phyloP scores from a whole-genome alignment of 2,888 invertebrate genomes.

The Pyralis farinalis region DNA sequence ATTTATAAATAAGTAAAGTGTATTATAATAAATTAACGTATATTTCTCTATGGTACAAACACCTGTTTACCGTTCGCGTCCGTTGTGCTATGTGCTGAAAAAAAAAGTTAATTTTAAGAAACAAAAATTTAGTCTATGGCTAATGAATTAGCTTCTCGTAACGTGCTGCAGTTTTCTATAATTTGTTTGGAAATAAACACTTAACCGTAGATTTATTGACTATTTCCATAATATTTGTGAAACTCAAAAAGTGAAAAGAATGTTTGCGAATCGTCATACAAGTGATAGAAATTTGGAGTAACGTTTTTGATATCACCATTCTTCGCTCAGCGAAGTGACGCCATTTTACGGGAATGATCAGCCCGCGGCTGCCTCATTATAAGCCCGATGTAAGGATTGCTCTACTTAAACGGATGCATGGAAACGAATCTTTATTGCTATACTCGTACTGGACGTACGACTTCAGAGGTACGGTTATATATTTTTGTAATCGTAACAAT shows the following conservation, averaged over 20 bases:
- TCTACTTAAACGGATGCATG: conserved; percentile 72
- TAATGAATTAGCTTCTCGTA: conserved; percentile 74
- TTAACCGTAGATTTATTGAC: conserved; percentile 42
- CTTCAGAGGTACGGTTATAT: conserved; percentile 62
- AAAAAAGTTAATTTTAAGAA: conserved; percentile 46
- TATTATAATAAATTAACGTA: too few relatives aligned
- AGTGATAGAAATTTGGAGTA: conserved; percentile 46
- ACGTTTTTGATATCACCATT: conserved; percentile 70
- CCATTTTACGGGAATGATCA: conserved; percentile 82
- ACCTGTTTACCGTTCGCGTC: too few relatives aligned
- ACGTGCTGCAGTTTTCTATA: conserved; percentile 64
- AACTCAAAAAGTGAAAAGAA: conserved; percentile 44
- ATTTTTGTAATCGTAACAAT: conserved; percentile 45
- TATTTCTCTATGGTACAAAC: conserved; percentile 10
- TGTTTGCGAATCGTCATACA: conserved; percentile 49
- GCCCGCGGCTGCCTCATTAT: conserved; percentile 76
- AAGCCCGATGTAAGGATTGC: conserved; percentile 76
- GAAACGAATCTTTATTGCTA: conserved; percentile 72
- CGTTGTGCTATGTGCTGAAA: conserved; percentile 16
- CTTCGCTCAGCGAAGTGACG: conserved; percentile 77
- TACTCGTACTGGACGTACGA: conserved; percentile 79
- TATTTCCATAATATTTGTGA: conserved; percentile 42
- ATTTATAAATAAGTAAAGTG: too few relatives aligned
- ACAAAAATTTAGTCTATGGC: conserved; percentile 56
- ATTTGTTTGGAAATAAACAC: conserved; percentile 78